Percentiles rank a stretch among this genome's conserved stretches.
phyloP scores from a whole-genome alignment of 2,888 invertebrate species.

The Trissolcus brochymenae region DNA sequence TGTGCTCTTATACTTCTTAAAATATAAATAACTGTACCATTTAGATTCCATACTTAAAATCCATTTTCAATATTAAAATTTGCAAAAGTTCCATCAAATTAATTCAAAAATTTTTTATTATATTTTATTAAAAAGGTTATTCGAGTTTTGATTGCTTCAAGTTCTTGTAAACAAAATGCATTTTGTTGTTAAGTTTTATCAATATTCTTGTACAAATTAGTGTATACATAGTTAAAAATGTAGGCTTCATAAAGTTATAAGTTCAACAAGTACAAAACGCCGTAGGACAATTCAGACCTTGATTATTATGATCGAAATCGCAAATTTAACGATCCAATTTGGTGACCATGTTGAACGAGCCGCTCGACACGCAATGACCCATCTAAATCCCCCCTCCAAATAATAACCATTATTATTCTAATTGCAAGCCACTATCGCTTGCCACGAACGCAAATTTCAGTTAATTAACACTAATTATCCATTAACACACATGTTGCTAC shows the following conservation, averaged over 20 bases:
- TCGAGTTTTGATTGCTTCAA: too few species aligned
- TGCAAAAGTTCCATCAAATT: too few species aligned
- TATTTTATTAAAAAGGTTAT: too few species aligned
- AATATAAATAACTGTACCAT: too few species aligned
- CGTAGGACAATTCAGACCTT: not conserved
- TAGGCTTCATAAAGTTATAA: not conserved
- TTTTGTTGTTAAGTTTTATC: not conserved
- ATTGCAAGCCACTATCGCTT: conserved; percentile 9
- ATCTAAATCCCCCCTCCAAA: conserved; percentile 21
- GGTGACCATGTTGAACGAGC: conserved; percentile 6
- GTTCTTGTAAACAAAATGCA: not conserved
- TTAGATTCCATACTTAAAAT: too few species aligned
- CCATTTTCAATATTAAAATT: too few species aligned
- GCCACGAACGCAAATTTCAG: conserved; percentile 26
- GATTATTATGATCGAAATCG: conserved; percentile 8
- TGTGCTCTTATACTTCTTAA: not conserved
- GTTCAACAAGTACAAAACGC: conserved; percentile 3
- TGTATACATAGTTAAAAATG: not conserved
- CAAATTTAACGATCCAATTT: conserved; percentile 18
- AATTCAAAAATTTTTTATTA: too few species aligned
- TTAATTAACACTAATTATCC: conserved; percentile 45
- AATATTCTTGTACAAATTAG: too few species aligned
- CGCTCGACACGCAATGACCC: conserved; percentile 11
- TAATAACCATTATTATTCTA: conserved; percentile 35
- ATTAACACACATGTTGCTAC: conserved; percentile 25